Conservation (phyloP, 1,140 invertebrate genomes). For the Euwallacea similis region DNA sequence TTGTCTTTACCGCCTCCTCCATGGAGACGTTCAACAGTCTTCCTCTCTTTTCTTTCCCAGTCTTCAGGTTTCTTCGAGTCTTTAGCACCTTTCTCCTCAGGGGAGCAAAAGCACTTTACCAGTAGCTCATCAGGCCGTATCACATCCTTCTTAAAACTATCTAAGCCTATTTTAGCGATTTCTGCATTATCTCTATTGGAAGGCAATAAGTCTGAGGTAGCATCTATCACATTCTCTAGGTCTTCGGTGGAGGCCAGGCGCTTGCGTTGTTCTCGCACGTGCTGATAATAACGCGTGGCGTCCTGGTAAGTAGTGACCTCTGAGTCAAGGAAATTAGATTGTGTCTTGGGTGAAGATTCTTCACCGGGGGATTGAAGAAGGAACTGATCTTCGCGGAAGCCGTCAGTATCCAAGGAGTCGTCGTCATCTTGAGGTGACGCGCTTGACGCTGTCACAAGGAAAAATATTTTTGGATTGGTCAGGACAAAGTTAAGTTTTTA, state of each 20-base stretch:
- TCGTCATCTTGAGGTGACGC: slow-evolving; percentile 59
- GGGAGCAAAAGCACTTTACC: slow-evolving; percentile 48
- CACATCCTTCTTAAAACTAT: slow-evolving; percentile 46
- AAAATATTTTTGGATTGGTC: slow-evolving; percentile 28
- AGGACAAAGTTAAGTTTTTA: slow-evolving; percentile 1
- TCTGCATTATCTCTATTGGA: slow-evolving; percentile 41
- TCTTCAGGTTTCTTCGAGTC: slow-evolving; percentile 56
- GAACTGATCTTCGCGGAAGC: slow-evolving; percentile 56
- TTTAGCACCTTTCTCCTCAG: slow-evolving; percentile 56
- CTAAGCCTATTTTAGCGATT: slow-evolving; percentile 45
- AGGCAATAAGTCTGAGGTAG: slow-evolving; percentile 40
- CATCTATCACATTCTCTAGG: slow-evolving; percentile 45
- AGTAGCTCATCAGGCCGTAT: slow-evolving; percentile 44
- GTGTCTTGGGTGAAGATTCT: slow-evolving; percentile 20
- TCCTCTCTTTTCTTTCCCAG: slow-evolving; percentile 52
- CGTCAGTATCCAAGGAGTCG: slow-evolving; percentile 59
- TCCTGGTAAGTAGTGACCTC: slow-evolving; percentile 49
- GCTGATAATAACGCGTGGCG: slow-evolving; percentile 49
- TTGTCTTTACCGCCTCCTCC: slow-evolving; percentile 55
- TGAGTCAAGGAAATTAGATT: slow-evolving; percentile 38
- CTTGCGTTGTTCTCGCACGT: slow-evolving; percentile 49
- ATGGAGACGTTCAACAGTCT: slow-evolving; percentile 52
- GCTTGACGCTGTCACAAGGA: slow-evolving; percentile 51
- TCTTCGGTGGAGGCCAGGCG: slow-evolving; percentile 53
- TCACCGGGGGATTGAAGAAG: slow-evolving; percentile 53